These are phyloP conservation scores for Bombus difficillimus DNA, from an alignment of 1,140 invertebrate genomes.

Conservation along the genomic window DNA sequence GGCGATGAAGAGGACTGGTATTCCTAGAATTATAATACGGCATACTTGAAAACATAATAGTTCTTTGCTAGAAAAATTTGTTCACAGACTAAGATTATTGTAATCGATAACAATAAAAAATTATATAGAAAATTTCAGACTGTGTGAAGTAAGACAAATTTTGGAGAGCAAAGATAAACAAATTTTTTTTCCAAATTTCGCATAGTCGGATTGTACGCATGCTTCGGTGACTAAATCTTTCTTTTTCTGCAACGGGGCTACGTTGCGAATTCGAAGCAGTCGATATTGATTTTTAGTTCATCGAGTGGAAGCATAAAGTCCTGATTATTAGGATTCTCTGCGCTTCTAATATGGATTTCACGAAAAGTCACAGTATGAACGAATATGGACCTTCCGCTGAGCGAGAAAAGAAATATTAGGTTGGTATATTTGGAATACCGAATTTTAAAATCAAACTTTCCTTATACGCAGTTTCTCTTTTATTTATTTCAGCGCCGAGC, in stretches of 20 bases:
- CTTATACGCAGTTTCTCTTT: not conserved
- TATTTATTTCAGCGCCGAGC: no score
- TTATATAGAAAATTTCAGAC: not conserved
- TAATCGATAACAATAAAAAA: no score
- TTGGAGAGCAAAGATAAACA: not conserved
- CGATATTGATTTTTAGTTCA: not conserved
- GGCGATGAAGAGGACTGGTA: conserved; percentile 87
- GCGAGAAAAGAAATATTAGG: no score
- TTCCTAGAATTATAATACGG: conserved; percentile 81
- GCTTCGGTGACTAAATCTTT: not conserved
- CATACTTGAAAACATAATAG: not conserved
- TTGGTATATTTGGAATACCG: no score
- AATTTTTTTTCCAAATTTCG: not conserved
- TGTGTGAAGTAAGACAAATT: not conserved
- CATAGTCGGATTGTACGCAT: not conserved
- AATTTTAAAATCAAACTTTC: not conserved
- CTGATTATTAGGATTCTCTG: not conserved
- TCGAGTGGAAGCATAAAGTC: not conserved
- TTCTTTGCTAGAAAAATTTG: not conserved
- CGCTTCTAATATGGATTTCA: not conserved
- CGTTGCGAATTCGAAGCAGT: not conserved
- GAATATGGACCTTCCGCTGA: no score
- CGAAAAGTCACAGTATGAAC: not conserved
- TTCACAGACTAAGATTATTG: no score
- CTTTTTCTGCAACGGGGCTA: not conserved